Base-by-base conservation (phyloP, 2,113 vertebrate species). In the Dromiciops gliroides region DNA sequence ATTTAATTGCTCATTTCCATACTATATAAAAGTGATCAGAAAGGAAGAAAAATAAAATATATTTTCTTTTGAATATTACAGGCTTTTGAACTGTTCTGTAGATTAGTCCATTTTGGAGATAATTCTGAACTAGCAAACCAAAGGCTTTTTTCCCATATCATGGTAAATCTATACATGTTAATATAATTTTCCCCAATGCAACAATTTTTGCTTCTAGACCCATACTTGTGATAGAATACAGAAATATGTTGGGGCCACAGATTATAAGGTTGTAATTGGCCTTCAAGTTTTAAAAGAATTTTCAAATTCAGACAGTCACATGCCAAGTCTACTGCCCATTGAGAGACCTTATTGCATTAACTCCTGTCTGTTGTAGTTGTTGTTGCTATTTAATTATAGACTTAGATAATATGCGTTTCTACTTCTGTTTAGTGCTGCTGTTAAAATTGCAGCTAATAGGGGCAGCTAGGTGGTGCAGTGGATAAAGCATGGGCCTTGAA, bases 81-180 rank as follows among this genome's bases (percentile, higher is more conserved):
- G 19, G 26, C 28, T 53, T 5, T 56, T 91, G 56, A 75, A 11
- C 51, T 50, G 2, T 92, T 51, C 52, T 91, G 10, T 56, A 24
- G 31, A 56, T 37, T 51, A 3, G 23, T 88, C 93, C 92, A 53
- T 90, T 92, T 90, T 95, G 51, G 90, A 90, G 28, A 37, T 93
- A 93, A 91, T 89, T 94, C 11, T 91, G 53, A 92, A 88, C 0
- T 2, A 92, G 47, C 37, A 89, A 93, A 48, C 23, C 2, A 47
- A 52, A 97, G 37, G 1, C 89, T 90, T 92, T 93, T 75, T 93
- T 7, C 4, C 5, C 16, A 12, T 47, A 50, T 93, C 26, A 44
- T 31, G 31, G 14, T 50, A 48, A 37, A 25, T 56, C 90, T 93
- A 67, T 26, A 28, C 53, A 47, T 93, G 51, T 5, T 53, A 24